A percentile compares a stretch with the other conserved stretches of the same genome.
Conservation (phyloP, 2,113 vertebrate genomes). For the Eulacestoma nigropectus region DNA sequence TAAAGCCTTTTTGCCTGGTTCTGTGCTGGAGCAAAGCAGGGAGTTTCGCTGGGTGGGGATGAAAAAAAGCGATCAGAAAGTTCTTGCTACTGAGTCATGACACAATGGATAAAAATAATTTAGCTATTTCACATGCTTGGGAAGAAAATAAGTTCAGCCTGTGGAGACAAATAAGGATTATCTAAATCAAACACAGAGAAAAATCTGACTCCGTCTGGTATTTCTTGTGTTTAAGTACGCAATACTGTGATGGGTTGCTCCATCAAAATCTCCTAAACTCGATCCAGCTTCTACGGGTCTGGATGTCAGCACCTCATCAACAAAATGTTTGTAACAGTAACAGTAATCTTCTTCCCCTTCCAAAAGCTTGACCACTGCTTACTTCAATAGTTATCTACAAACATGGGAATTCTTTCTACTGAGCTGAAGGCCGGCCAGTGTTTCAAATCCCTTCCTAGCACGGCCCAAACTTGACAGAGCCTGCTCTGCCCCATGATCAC, state of each 20-base stretch:
- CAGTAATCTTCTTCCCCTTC: not conserved
- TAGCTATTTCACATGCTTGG: not conserved
- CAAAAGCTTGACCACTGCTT: not conserved
- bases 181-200: constrained; percentile 24
- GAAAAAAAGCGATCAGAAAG: not conserved
- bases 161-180: constrained; percentile 16
- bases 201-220: not conserved
- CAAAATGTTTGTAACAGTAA: not conserved
- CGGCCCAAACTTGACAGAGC: not conserved
- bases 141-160: constrained; percentile 6
- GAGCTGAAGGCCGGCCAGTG: not conserved
- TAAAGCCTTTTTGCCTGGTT: not conserved
- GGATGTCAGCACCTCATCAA: not conserved
- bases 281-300: not conserved
- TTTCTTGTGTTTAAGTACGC: not conserved
- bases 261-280: not conserved
- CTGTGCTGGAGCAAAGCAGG: not conserved
- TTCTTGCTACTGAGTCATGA: constrained; percentile 22
- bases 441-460: not conserved
- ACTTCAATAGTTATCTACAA: not conserved
- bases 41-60: constrained; percentile 15
- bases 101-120: not conserved
- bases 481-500: fast-evolving
- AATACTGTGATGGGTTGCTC: not conserved
- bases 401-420: not conserved